phyloP scores from a whole-genome alignment of 1,140 invertebrate genomes.

The Hyles euphorbiae region DNA sequence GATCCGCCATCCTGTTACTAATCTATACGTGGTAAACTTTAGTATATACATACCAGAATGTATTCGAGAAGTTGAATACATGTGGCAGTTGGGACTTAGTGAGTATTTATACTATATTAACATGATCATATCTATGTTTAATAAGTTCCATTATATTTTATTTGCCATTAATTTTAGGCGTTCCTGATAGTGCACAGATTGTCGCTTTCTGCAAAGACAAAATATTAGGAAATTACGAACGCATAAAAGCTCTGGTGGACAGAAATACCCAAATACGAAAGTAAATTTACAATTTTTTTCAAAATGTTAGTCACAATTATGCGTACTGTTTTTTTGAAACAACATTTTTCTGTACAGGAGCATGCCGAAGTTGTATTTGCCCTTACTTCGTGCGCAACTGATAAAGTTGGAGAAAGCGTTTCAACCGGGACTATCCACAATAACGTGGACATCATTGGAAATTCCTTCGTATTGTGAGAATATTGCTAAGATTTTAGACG shows the following conservation, averaged over 20 bases:
- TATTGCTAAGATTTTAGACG: constrained; percentile 76
- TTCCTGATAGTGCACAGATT: constrained; percentile 81
- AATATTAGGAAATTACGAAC: constrained; percentile 77
- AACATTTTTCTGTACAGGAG: constrained; percentile 32
- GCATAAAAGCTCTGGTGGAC: constrained; percentile 76
- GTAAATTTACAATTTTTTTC: constrained; percentile 18
- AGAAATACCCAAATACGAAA: constrained; percentile 74
- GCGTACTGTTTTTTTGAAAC: constrained; percentile 1
- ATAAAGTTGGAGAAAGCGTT: constrained; percentile 82
- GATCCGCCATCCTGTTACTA: constrained; percentile 76
- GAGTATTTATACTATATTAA: constrained; percentile 18
- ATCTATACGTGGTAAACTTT: constrained; percentile 80
- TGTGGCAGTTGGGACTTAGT: constrained; percentile 81
- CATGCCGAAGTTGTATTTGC: constrained; percentile 80
- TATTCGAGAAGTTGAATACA: constrained; percentile 83
- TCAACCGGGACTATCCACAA: constrained; percentile 84
- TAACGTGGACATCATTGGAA: constrained; percentile 88
- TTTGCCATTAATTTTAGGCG: constrained; percentile 47
- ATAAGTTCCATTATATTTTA: background rate
- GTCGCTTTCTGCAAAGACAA: constrained; percentile 81
- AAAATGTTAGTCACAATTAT: background rate
- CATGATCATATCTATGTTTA: background rate
- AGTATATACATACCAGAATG: constrained; percentile 82
- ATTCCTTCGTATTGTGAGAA: constrained; percentile 79
- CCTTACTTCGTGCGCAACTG: constrained; percentile 81